Evolutionary conservation across 2,888 invertebrate genomes (phyloP).

Genomic region (Sipha maydis): DNA sequence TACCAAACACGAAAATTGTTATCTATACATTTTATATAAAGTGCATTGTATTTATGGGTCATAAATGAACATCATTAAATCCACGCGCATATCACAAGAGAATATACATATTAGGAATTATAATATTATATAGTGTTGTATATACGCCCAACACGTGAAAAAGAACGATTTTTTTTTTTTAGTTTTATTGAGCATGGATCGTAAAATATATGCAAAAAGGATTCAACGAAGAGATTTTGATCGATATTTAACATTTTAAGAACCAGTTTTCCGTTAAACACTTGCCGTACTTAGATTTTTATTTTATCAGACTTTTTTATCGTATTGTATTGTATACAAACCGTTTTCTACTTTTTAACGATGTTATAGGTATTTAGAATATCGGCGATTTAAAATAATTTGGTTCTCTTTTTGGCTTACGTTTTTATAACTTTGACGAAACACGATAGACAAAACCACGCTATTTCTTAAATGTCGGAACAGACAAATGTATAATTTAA

Average conservation of each 20-base stretch:
- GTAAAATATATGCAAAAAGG: neutral
- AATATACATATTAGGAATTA: too few species aligned
- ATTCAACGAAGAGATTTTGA: neutral
- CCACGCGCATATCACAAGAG: neutral
- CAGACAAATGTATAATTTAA: slow-evolving; percentile 19
- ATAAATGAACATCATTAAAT: neutral
- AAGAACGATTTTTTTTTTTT: neutral
- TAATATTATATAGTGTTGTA: too few species aligned
- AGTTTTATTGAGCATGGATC: neutral
- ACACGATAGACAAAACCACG: neutral
- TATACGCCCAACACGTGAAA: too few species aligned
- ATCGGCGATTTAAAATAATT: neutral
- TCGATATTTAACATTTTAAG: neutral
- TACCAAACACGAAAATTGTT: neutral
- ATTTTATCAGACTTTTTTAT: neutral
- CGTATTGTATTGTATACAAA: neutral
- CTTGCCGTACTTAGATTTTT: neutral
- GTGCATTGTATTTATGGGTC: neutral
- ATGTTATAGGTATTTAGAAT: neutral
- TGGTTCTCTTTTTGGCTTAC: neutral
- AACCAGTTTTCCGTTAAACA: neutral
- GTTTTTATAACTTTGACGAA: neutral
- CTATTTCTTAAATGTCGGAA: neutral
- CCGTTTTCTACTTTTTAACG: neutral
- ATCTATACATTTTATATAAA: neutral